Conservation (phyloP, 2,888 invertebrate genomes). For the Nemoura dubitans region DNA sequence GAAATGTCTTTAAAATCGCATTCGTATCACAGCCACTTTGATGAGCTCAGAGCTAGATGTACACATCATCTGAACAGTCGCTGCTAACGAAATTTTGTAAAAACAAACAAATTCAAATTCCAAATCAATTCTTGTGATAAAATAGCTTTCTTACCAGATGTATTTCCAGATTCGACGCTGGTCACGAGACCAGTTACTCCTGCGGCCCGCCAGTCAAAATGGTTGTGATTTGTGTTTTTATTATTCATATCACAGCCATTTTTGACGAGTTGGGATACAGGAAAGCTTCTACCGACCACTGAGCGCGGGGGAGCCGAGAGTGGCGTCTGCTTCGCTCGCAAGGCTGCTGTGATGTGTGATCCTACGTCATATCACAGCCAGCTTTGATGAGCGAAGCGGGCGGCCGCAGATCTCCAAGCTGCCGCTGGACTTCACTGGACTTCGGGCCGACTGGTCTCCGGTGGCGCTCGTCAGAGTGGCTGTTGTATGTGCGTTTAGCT, state of each 20-base stretch:
- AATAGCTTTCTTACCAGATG: background rate
- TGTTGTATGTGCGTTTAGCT: conserved; percentile 42
- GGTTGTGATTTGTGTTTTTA: conserved; percentile 75
- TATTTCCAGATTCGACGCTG: conserved; percentile 24
- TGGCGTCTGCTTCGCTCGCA: conserved; percentile 74
- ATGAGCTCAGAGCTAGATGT: conserved; percentile 75
- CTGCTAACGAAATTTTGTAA: background rate
- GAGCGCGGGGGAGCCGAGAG: background rate
- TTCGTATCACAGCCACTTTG: conserved; percentile 99
- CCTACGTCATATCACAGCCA: conserved; percentile 93
- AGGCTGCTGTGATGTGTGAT: conserved; percentile 89
- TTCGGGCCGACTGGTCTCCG: background rate
- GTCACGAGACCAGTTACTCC: conserved; percentile 43
- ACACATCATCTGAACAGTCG: background rate
- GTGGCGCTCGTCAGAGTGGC: conserved; percentile 19
- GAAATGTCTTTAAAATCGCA: conserved; percentile 70
- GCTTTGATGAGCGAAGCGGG: conserved; percentile 87
- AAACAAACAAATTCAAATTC: too few species aligned
- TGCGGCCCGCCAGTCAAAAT: conserved; percentile 77
- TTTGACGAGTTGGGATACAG: conserved; percentile 87
- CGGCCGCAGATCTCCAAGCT: background rate
- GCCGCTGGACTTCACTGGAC: too few species aligned
- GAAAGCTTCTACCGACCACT: conserved; percentile 57
- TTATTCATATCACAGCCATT: conserved; percentile 90
- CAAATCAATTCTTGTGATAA: too few species aligned